phyloP scores from a whole-genome alignment of 2,888 invertebrate genomes.

The Sepioteuthis lessoniana region DNA sequence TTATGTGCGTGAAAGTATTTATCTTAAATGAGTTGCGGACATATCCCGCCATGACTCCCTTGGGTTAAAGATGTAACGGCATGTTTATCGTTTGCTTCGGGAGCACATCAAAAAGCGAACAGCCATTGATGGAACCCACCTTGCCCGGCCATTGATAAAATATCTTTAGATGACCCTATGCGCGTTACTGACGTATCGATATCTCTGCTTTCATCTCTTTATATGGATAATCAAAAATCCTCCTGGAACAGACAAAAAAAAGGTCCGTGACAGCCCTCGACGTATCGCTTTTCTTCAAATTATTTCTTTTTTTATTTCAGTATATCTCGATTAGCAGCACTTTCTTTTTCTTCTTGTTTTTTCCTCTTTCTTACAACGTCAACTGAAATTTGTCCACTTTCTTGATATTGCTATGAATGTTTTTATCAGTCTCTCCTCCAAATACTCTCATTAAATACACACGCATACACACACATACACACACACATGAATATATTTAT shows the following conservation, averaged over 20 bases:
- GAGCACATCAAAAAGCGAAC: not conserved
- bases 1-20: not conserved
- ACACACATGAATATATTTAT: too few relatives aligned
- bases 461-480: too few relatives aligned
- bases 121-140: not conserved
- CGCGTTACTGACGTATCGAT: not conserved
- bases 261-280: not conserved
- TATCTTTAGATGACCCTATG: not conserved
- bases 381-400: not conserved
- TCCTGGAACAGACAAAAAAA: not conserved
- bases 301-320: not conserved
- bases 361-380: not conserved
- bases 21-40: not conserved
- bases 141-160: not conserved
- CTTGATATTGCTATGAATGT: not conserved
- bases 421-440: not conserved
- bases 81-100: not conserved
- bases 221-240: not conserved
- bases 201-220: not conserved
- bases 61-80: not conserved
- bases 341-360: not conserved
- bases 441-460: not conserved
- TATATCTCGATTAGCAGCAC: not conserved
- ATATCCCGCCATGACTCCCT: not conserved
- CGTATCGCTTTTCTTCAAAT: not conserved